These are phyloP conservation scores for Callipepla squamata DNA, from an alignment of 2,113 vertebrate species.

Conservation along the genomic window DNA sequence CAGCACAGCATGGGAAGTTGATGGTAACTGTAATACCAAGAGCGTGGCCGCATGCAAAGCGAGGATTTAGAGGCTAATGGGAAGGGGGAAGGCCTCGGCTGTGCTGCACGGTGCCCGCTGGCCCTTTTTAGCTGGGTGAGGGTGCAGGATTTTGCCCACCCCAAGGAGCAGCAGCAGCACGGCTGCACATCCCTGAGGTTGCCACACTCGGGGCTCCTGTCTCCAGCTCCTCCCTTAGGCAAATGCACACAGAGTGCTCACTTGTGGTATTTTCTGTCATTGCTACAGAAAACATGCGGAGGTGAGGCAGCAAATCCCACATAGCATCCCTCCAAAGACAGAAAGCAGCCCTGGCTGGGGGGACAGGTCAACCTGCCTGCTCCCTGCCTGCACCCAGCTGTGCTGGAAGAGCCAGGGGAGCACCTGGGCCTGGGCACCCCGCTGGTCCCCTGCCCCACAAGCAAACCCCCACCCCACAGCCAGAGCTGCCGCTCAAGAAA, in stretches of 20 bases:
- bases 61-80: not conserved
- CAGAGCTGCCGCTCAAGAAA: not conserved
- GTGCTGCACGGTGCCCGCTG: not conserved
- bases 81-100: slow-evolving; percentile 13
- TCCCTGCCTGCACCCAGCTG: not conserved
- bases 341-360: not conserved
- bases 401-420: not conserved
- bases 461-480: not conserved
- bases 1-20: not conserved
- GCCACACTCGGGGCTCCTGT: not conserved
- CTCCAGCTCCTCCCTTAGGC: not conserved
- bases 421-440: rapidly evolving
- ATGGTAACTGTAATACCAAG: not conserved
- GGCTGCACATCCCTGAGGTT: not conserved
- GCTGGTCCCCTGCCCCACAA: not conserved
- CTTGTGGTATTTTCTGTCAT: not conserved
- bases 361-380: not conserved
- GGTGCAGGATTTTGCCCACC: not conserved
- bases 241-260: not conserved
- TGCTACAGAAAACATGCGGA: not conserved
- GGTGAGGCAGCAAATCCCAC: not conserved
- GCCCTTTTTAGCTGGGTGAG: not conserved
- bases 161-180: not conserved
- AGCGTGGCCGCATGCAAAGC: not conserved
- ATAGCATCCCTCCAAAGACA: not conserved